A percentile compares a stretch with the other conserved stretches of the same genome.
phyloP scores from a whole-genome alignment of 2,888 invertebrate genomes.

The Anticlea derivata region DNA sequence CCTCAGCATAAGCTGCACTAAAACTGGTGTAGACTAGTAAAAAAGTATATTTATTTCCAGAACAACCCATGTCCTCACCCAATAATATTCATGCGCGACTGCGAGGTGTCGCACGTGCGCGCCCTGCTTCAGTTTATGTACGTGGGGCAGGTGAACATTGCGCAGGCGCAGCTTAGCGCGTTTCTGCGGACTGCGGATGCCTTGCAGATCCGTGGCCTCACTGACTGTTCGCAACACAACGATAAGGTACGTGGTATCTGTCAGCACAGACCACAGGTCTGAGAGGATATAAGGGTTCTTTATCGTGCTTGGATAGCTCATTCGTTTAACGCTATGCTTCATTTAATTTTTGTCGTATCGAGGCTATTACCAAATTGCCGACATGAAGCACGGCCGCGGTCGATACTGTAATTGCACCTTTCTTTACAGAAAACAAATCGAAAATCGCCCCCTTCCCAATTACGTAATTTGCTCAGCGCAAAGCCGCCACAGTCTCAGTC shows the following conservation, averaged over 20 bases:
- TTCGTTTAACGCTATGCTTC: no score
- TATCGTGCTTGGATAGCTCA: no score
- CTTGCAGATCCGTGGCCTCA: slow-evolving; percentile 90
- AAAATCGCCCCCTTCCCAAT: slow-evolving; percentile 81
- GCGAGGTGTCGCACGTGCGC: slow-evolving; percentile 90
- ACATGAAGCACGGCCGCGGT: neutral
- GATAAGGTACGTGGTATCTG: slow-evolving; percentile 58
- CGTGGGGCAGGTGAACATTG: slow-evolving; percentile 92
- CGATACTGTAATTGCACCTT: neutral
- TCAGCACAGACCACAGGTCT: no score
- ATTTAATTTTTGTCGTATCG: no score
- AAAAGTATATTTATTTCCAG: slow-evolving; percentile 73
- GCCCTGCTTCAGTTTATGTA: slow-evolving; percentile 94
- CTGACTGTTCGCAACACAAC: slow-evolving; percentile 86
- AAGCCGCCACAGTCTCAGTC: slow-evolving; percentile 71
- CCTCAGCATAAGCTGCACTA: no score
- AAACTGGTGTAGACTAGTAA: no score
- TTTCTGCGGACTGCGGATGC: slow-evolving; percentile 91
- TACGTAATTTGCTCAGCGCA: slow-evolving; percentile 83
- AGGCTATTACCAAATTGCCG: no score
- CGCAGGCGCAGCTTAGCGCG: slow-evolving; percentile 89
- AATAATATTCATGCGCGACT: slow-evolving; percentile 93
- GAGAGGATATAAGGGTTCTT: no score
- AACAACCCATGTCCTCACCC: slow-evolving; percentile 93
- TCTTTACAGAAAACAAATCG: slow-evolving; percentile 77